Base-by-base conservation (phyloP, 1,140 invertebrate genomes). In the Episyrphus balteatus region DNA sequence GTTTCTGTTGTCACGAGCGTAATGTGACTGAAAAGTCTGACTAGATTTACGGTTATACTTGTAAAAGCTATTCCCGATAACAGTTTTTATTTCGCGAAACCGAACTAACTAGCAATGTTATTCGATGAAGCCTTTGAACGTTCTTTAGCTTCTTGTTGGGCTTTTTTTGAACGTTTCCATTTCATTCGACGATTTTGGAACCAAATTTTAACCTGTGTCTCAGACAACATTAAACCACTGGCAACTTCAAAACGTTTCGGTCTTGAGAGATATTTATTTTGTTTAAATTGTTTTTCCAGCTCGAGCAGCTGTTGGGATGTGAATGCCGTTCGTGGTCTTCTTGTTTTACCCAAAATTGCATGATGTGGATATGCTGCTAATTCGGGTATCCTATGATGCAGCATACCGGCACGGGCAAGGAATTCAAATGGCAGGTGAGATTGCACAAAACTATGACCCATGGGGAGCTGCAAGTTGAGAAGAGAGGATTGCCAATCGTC, bases 241-340 rank as follows among this genome's bases (percentile, higher is more conserved):
- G 96, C 96, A 8, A 99, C 94, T 75, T 99, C 95, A 66, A 98
- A 99, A 61, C 96, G 76, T 72, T 98, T 98, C 2, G 96, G 96
- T 57, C 96, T 76, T 26, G 94, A 98, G 15, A 99, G 79, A 73
- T 99, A 99, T 72, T 98, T 99, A 75, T 98, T 98, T 75, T 97
- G 90, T 43, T 91, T 80, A 72, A 99, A 99, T 72, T 99, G 94
- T 70, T 96, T 91, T 71, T 99, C 96, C 57, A 99, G 72, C 73
- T 99, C 95, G 48, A 98, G 75, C 17, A 99, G 80, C 66, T 99
- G 96, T 68, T 99, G 94, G 12, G 88, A 94, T 0, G 95, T 98
- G 74, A 99, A 99, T 2, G 96, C 95, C 1, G 96, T 99, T 40
- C 95, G 75, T 0, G 96, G 96, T 52, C 96, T 75, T 43, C 96